These are phyloP conservation scores for Butorides virescens DNA, from an alignment of 2,113 vertebrate species.

Conservation along the genomic window DNA sequence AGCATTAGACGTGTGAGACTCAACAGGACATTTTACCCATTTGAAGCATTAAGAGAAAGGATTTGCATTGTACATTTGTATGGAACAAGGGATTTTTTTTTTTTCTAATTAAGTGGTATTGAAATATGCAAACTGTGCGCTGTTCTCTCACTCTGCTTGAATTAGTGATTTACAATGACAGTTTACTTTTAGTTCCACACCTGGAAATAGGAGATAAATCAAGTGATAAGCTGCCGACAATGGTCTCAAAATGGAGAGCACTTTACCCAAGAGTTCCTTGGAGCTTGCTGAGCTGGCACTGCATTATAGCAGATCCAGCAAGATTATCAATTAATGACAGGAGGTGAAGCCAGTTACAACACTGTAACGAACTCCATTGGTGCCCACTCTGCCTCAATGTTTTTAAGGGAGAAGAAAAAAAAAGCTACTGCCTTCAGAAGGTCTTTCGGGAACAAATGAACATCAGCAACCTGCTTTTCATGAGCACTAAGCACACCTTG, in stretches of 20 bases:
- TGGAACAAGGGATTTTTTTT: not conserved
- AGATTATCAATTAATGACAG: constrained; percentile 19
- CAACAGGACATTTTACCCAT: constrained; percentile 15
- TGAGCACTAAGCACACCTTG: not conserved
- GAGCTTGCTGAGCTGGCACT: constrained; percentile 26
- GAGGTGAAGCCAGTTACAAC: not conserved
- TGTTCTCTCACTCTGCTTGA: constrained; percentile 9
- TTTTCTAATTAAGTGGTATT: constrained; percentile 13
- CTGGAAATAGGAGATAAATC: constrained; percentile 65
- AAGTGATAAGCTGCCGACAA: constrained; percentile 26
- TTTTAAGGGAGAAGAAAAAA: not conserved
- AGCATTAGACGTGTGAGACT: not conserved
- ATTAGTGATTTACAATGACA: constrained; percentile 55
- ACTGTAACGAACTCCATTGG: not conserved
- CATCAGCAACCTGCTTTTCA: not conserved
- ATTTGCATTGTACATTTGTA: not conserved
- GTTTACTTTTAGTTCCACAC: constrained; percentile 51
- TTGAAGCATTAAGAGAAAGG: not conserved
- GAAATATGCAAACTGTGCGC: not conserved
- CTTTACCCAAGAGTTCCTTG: constrained; percentile 34
- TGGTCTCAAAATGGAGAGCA: constrained; percentile 1
- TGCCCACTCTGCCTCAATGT: not conserved
- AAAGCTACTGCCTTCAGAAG: not conserved
- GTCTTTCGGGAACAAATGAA: not conserved
- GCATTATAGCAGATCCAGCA: not conserved